A percentile compares a stretch with the other conserved stretches of the same genome.
phyloP scores from a whole-genome alignment of 2,888 invertebrate genomes.

The Epistrophe eligans region DNA sequence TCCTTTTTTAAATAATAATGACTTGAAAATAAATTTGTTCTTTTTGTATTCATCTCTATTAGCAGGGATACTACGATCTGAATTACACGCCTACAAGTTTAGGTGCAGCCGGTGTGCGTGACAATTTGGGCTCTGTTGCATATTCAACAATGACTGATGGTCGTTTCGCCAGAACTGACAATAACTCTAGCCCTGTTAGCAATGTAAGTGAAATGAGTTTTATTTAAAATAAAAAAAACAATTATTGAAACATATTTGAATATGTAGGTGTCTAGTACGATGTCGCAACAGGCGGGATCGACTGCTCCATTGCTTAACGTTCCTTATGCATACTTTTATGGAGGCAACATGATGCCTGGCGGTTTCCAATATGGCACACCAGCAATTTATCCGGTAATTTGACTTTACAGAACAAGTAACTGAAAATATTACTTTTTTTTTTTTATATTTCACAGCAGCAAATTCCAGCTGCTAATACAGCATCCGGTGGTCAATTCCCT shows the following conservation, averaged over 20 bases:
- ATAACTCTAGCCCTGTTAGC: conserved; percentile 89
- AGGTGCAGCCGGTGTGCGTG: conserved; percentile 86
- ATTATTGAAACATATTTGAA: not conserved
- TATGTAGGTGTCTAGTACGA: conserved; percentile 88
- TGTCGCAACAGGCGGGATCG: conserved; percentile 87
- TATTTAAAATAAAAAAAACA: not conserved
- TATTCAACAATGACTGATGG: conserved; percentile 89
- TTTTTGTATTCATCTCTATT: conserved; percentile 76
- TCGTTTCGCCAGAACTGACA: conserved; percentile 89
- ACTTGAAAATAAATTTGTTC: conserved; percentile 10
- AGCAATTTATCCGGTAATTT: conserved; percentile 88
- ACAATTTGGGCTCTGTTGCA: conserved; percentile 88
- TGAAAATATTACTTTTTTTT: not conserved
- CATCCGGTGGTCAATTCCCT: conserved; percentile 89
- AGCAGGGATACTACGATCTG: conserved; percentile 88
- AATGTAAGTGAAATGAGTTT: conserved; percentile 80
- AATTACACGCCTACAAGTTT: conserved; percentile 90
- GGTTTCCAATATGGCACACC: conserved; percentile 89
- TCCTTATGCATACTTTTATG: conserved; percentile 87
- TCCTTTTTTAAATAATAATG: not conserved
- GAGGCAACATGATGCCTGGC: conserved; percentile 88
- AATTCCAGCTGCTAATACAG: conserved; percentile 90
- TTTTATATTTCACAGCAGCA: conserved; percentile 83
- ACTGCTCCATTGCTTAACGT: conserved; percentile 84
- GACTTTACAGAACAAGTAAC: not conserved